Base-by-base conservation (phyloP, 2,888 invertebrate species). In the Ophraella communa region DNA sequence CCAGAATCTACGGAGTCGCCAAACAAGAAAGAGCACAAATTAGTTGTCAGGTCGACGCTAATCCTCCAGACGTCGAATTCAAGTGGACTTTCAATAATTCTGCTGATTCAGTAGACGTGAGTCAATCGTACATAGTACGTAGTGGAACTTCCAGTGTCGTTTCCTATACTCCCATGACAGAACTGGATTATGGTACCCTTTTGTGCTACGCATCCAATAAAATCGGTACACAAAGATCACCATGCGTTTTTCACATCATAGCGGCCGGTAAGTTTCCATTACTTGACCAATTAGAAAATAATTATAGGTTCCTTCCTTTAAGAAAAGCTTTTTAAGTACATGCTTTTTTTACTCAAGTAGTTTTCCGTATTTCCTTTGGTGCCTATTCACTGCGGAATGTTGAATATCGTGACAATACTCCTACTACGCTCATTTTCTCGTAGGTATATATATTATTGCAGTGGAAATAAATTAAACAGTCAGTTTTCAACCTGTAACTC, bases 61-160 rank as follows among this genome's bases (percentile, higher is more conserved):
- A 95, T 83, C 95, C 96, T 0, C 86, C 91, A n/a, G 91, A 93
- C 79, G 69, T 95, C n/a, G 86, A 91, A 81, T 96, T 95, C 79
- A 90, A 91, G 61, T 96, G 96, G 96, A 93, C 93, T 18, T 94
- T 94, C 84, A 94, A 94, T 85, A 94, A 93, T 80, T 92, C 93
- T 18, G 93, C 93, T 0, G 93, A 93, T 79, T 92, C 90, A 75
- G 91, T 93, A 76, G 92, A 92, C 78, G 92, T 95, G 14, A 89
- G 91, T 55, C 87, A 90, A 65, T 87, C 88, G 39, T 92, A 92
- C 82, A 91, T 93, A 65, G 87, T 89, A 1, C 85, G 89, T 73
- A 84, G 87, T 56, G 82, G 82, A 44, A 93, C 94, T 51, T 88
- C 91, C 58, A 94, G 94, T 62, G 87, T 90, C 5, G 92, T 95